A percentile compares a stretch with the other conserved stretches of the same genome.
phyloP scores from a whole-genome alignment of 2,888 invertebrate species.

The Drosophila lutescens region DNA sequence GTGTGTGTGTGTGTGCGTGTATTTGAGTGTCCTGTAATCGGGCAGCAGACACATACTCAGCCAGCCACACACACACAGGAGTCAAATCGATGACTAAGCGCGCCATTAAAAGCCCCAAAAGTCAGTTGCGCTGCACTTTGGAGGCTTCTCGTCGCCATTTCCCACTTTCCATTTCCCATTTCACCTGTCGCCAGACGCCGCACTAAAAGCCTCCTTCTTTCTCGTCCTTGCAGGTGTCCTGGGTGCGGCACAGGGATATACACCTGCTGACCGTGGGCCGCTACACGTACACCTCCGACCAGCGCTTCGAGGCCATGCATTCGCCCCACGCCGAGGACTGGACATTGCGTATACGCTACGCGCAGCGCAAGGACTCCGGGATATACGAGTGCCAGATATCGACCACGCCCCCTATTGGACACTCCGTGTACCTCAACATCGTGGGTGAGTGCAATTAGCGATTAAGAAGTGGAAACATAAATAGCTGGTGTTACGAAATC shows the following conservation, averaged over 20 bases:
- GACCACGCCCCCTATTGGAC: conserved; percentile 94
- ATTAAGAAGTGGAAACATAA: no score
- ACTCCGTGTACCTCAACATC: conserved; percentile 91
- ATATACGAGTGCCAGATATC: conserved; percentile 96
- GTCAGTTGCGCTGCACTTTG: conserved; percentile 19
- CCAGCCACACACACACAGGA: neutral
- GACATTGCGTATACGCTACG: conserved; percentile 91
- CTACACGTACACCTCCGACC: conserved; percentile 92
- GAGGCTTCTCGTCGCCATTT: conserved; percentile 5
- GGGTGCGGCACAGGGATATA: conserved; percentile 91
- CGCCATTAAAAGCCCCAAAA: conserved; percentile 39
- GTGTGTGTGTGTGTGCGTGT: neutral
- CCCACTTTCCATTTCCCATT: neutral
- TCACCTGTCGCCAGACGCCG: conserved; percentile 3
- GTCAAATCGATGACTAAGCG: conserved; percentile 41
- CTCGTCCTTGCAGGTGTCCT: conserved; percentile 87
- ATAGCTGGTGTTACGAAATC: no score
- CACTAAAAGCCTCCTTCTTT: conserved; percentile 18
- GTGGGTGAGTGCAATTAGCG: conserved; percentile 88
- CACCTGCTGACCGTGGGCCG: conserved; percentile 90
- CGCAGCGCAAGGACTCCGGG: conserved; percentile 90
- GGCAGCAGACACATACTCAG: conserved; percentile 1
- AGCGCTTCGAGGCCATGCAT: conserved; percentile 94
- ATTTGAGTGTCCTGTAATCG: conserved; percentile 38
- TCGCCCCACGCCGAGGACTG: conserved; percentile 94